Percentiles rank a stretch among this genome's conserved stretches.
phyloP scores from a whole-genome alignment of 2,888 invertebrate genomes.

The Aproaerema taeniolella region DNA sequence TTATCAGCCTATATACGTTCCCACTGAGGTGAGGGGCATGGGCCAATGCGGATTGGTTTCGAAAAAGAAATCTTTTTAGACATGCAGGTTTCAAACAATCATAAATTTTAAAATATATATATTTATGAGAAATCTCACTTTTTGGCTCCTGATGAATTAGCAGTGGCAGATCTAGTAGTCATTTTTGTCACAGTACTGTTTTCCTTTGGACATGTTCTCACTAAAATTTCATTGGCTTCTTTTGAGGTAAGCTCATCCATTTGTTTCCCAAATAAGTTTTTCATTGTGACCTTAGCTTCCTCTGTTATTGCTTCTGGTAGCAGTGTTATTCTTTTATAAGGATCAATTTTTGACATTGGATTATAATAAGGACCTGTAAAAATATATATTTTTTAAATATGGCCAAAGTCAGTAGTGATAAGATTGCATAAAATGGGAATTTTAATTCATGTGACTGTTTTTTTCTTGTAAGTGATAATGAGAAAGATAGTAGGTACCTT shows the following conservation, averaged over 20 bases:
- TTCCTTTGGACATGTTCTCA: conserved; percentile 84
- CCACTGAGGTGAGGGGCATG: too few species aligned
- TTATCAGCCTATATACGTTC: too few species aligned
- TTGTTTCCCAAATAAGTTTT: conserved; percentile 79
- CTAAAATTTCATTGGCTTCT: conserved; percentile 89
- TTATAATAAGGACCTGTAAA: conserved; percentile 75
- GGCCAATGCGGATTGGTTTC: too few species aligned
- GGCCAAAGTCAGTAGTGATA: too few species aligned
- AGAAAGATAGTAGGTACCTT: conserved; percentile 20
- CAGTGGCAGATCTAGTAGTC: conserved; percentile 55
- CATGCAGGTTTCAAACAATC: neutral
- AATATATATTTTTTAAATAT: conserved; percentile 12
- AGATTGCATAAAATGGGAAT: neutral
- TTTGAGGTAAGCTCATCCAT: conserved; percentile 84
- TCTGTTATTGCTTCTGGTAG: conserved; percentile 83
- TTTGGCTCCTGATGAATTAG: conserved; percentile 50
- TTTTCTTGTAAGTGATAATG: neutral
- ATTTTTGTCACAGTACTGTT: conserved; percentile 57
- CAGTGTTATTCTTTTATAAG: conserved; percentile 85
- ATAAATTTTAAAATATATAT: neutral
- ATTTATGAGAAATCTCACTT: conserved; percentile 38
- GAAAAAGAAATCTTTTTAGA: neutral
- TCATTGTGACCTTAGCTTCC: conserved; percentile 80
- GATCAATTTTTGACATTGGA: conserved; percentile 80
- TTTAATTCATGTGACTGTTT: neutral